Percentiles rank a stretch among this genome's conserved stretches.
These are phyloP conservation scores for Pollenia labialis DNA, from an alignment of 2,888 invertebrate species.

Conservation along the genomic window DNA sequence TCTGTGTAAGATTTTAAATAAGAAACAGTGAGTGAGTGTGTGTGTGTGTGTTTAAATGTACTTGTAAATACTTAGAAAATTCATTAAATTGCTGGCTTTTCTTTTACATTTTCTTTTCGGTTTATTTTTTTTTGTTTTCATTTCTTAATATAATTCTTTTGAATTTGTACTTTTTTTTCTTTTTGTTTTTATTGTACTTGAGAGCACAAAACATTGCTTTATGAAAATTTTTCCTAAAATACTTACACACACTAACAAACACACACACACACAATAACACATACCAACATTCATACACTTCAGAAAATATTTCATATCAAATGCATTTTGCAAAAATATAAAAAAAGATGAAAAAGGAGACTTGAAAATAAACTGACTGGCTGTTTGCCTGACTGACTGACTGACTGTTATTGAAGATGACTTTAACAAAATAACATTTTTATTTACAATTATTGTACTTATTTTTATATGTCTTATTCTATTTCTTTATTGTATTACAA, in stretches of 20 bases:
- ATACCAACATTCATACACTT: constrained; percentile 7
- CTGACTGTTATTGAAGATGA: constrained; percentile 63
- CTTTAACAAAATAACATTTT: constrained; percentile 65
- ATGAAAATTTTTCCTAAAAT: not conserved
- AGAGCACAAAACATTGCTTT: constrained; percentile 28
- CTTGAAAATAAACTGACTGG: constrained; percentile 36
- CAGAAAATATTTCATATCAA: constrained; percentile 27
- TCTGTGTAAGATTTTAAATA: constrained; percentile 9
- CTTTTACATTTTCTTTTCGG: constrained; percentile 28
- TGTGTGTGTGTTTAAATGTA: constrained; percentile 4
- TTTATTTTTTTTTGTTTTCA: not conserved
- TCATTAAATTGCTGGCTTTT: constrained; percentile 59
- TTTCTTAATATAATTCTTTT: constrained; percentile 58
- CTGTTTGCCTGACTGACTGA: not conserved
- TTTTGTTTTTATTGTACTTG: constrained; percentile 58
- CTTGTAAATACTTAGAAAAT: constrained; percentile 59
- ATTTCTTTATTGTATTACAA: not conserved
- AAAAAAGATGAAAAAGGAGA: constrained; percentile 16
- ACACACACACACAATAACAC: not conserved
- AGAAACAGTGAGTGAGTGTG: not conserved
- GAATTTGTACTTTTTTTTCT: constrained; percentile 1
- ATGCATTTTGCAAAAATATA: constrained; percentile 28
- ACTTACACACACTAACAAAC: not conserved
- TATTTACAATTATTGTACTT: constrained; percentile 60
- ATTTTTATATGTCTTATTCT: not conserved